Evolutionary conservation across 1,140 invertebrate genomes (phyloP), one percentile per base, ranked within the genome.

Genomic region (Zelostemma sp.): DNA sequence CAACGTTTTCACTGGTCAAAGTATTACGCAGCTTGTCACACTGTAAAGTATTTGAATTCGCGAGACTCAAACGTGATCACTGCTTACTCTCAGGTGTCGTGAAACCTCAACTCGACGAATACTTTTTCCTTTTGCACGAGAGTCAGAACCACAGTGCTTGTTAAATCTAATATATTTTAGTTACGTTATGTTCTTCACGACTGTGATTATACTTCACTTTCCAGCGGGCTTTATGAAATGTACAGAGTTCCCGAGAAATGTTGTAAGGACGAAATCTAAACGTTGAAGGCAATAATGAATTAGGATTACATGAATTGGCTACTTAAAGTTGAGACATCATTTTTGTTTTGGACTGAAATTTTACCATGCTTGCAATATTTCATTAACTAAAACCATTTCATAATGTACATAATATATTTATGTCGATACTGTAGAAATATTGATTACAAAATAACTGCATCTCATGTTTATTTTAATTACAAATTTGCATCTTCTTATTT

Each of bases 11-110:
- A 50, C 17, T 41, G 43, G 59, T 59, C 11, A 67, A 67, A 64
- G 58, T 57, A 66, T 59, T 65, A 70, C 25, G 17, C 31, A 62
- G 48, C 54, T 56, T 58, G n/a, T 31, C n/a, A n/a, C 11, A 9
- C n/a, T 35, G 11, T n/a, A n/a, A 35, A 35, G n/a, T 35, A 35
- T 35, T 35, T 35, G 6, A 35, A 35, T 11, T 35, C 33, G 33
- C 33, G 3, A 6, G 33, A 35, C 33, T 6, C 33, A 35, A 35
- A 35, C n/a, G 33, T 35, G n/a, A 35, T n/a, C 11, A 35, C 11
- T 35, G 11, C 33, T 35, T 35, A n/a, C n/a, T n/a, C 11, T 25
- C 8, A 4, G 3, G 21, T 4, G 21, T 25, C 8, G 8, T 8
- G 21, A 25, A 25, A 4, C 21, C 3, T 25, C 21, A 8, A 25